Base-by-base conservation (phyloP, 2,797 vertebrate species). In the Salarias fasciatus region DNA sequence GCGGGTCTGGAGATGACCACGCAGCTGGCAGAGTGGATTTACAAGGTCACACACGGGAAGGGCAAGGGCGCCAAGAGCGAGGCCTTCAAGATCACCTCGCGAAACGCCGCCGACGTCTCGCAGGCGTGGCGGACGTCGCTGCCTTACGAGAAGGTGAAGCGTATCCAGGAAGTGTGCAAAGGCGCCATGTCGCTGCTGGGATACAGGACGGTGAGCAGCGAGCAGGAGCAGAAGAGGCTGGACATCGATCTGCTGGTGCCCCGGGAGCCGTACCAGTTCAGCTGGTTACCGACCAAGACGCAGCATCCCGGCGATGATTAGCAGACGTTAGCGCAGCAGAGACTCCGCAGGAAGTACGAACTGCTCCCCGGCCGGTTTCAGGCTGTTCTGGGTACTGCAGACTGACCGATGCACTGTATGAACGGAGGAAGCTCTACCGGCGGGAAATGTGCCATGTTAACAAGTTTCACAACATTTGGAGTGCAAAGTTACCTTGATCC, bases 51-150 rank as follows among this genome's bases (percentile, higher is more conserved):
- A 0, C 96, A 98, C 0, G 97, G 97, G 3, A 85, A 90, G 5
- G 95, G 96, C 11, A 87, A 92, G 0, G 95, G 95, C 0, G 56
- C 86, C 8, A 86, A 11, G 53, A 84, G 70, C 0, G 94, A 97
- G 3, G 95, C 94, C 31, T 99, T 99, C 52, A 75, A 92, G 60
- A 96, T 95, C 74, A 96, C 95, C 0, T 95, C 96, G 1, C 90
- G 96, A 33, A 93, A 96, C 0, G 96, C 96, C 0, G 83, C 87
- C 2, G 94, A 94, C 0, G 93, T 97, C 12, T 97, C 97, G 0
- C 93, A 94, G 88, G 96, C 95, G 2, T 99, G 97, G 97, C 94
- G 97, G 12, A 93, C 80, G 6, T 8, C 56, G 0, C 87, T 99
- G 71, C 80, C 94, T 0, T 91, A 94, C 58, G 53, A 67, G 47